Percentiles rank a stretch among this genome's conserved stretches.
phyloP scores from a whole-genome alignment of 1,140 invertebrate species.

The Triops cancriformis region DNA sequence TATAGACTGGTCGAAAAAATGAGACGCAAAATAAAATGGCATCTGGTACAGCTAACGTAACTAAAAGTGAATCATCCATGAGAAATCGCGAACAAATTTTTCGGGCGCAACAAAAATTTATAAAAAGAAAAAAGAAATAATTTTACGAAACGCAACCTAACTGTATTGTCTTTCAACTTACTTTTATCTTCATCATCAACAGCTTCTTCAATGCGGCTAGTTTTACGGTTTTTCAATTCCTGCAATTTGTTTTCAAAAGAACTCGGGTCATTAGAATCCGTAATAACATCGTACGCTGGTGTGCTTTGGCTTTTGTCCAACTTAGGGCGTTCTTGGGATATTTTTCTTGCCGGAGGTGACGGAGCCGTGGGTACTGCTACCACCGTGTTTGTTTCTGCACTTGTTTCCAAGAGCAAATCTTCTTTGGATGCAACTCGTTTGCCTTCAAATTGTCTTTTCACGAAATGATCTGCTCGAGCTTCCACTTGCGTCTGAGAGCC shows the following conservation, averaged over 20 bases:
- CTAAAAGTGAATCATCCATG: background rate
- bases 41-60: conserved; percentile 16
- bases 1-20: too few species aligned
- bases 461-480: conserved; percentile 16
- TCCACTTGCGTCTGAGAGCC: conserved; percentile 16
- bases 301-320: conserved; percentile 67
- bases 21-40: too few species aligned
- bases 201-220: conserved; percentile 30
- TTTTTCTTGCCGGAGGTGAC: conserved; percentile 20
- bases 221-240: conserved; percentile 24
- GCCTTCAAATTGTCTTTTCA: conserved; percentile 18
- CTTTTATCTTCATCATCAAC: conserved; percentile 31
- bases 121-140: too few species aligned
- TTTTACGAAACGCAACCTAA: background rate
- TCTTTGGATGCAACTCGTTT: conserved; percentile 7
- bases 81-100: too few species aligned
- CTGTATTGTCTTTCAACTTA: conserved; percentile 29
- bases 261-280: conserved; percentile 26
- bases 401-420: background rate
- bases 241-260: conserved; percentile 21
- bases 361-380: too few species aligned
- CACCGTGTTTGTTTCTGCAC: background rate
- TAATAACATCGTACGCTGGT: conserved; percentile 53
- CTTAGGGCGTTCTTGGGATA: conserved; percentile 33
- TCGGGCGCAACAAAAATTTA: conserved; percentile 3